Conservation (phyloP, 2,888 invertebrate species). For the Cyaniris semiargus region DNA sequence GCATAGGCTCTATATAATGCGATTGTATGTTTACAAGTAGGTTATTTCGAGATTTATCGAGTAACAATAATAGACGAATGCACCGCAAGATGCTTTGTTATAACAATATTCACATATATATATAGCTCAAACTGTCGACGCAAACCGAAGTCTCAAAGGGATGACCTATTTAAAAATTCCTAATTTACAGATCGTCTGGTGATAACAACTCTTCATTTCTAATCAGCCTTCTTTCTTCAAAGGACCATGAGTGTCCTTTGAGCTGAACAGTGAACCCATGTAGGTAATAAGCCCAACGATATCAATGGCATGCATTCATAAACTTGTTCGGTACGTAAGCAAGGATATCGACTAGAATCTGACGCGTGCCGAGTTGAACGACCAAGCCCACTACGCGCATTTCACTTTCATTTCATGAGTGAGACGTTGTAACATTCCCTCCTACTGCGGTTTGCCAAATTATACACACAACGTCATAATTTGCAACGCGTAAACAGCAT, state of each 20-base stretch:
- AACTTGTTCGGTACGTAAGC: conserved; percentile 48
- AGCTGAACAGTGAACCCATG: background rate
- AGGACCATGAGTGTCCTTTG: background rate
- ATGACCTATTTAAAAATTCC: background rate
- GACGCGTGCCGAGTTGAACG: conserved; percentile 80
- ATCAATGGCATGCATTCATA: conserved; percentile 38
- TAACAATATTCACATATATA: background rate
- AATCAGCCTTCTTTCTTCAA: too few species aligned
- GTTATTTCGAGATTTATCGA: conserved; percentile 8
- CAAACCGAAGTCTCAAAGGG: background rate
- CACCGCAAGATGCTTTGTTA: background rate
- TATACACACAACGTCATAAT: conserved; percentile 10
- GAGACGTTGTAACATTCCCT: conserved; percentile 7
- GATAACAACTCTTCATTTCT: background rate
- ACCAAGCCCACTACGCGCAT: conserved; percentile 66
- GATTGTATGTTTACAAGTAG: background rate
- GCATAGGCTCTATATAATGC: conserved; percentile 32
- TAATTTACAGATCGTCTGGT: background rate
- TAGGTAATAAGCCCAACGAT: conserved; percentile 31
- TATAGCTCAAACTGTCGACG: background rate
- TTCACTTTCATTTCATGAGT: conserved; percentile 66
- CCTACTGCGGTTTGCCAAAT: conserved; percentile 28
- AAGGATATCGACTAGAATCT: conserved; percentile 55
- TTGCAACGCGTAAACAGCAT: background rate
- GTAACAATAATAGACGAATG: background rate